These are phyloP conservation scores for Egretta garzetta DNA, from an alignment of 2,113 vertebrate genomes.

Conservation along the genomic window DNA sequence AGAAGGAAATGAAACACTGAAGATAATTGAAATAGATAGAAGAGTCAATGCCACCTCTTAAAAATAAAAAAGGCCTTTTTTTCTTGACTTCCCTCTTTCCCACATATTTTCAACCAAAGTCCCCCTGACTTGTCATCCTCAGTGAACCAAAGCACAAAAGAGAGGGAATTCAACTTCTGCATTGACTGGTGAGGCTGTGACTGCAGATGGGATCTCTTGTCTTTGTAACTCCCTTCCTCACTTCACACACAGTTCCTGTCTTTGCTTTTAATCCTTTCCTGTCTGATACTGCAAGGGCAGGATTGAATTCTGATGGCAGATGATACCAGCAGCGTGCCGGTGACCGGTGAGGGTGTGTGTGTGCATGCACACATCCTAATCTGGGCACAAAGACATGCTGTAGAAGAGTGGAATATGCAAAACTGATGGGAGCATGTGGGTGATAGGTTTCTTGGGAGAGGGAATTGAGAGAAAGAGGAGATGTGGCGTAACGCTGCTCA, in stretches of 20 bases:
- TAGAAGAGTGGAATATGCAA: background rate
- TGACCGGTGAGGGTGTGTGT: background rate
- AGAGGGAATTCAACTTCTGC: slow-evolving; percentile 33
- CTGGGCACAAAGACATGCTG: background rate
- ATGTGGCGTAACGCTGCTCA: background rate
- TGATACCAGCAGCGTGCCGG: slow-evolving; percentile 15
- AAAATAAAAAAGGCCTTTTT: slow-evolving; percentile 47
- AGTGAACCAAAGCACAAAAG: slow-evolving; percentile 55
- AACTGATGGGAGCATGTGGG: background rate
- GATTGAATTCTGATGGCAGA: background rate
- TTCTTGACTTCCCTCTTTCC: slow-evolving; percentile 35
- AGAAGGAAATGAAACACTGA: slow-evolving; percentile 80
- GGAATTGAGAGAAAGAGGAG: background rate
- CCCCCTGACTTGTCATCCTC: slow-evolving; percentile 30
- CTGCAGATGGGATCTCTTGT: slow-evolving; percentile 10
- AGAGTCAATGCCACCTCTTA: slow-evolving; percentile 87
- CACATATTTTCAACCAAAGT: slow-evolving; percentile 25
- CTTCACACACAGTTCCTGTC: background rate
- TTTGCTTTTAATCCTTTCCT: slow-evolving; percentile 39
- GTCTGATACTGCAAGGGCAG: background rate
- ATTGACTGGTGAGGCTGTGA: slow-evolving; percentile 20
- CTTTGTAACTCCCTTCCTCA: background rate
- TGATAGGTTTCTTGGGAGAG: background rate
- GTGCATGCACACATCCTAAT: background rate
- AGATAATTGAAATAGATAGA: slow-evolving; percentile 85